Base-by-base conservation (phyloP, 2,113 vertebrate species). In the Sebastes fasciatus region DNA sequence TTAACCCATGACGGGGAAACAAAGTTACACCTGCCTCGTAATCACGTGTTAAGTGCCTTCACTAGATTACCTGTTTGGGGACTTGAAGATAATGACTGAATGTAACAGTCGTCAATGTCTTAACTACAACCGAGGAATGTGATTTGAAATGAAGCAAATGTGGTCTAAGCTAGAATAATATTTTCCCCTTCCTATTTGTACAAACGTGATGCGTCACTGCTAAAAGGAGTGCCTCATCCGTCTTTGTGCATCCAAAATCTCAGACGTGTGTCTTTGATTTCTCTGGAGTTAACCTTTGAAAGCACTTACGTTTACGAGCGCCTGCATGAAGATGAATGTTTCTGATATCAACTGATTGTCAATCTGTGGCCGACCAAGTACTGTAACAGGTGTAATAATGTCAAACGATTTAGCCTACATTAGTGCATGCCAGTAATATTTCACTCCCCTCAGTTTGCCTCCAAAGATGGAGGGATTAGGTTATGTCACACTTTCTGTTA, bases 21-120 rank as follows among this genome's bases (percentile, higher is more conserved):
- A 68, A 78, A 83, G 66, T 90, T 69, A 72, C 71, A 62, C 85
- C 83, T 83, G 86, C 83, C 85, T 91, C 82, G 80, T 85, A 84
- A 87, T 88, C 79, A 46, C 72, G 77, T 77, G 88, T 82, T 68
- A 79, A 92, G 92, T 95, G 95, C 95, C 95, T 96, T 95, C 91
- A 88, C 84, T 89, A 89, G 89, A 91, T 93, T 80, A 91, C 87
- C 82, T 78, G 74, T 84, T 75, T 83, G 89, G 79, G 62, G 85
- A 91, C 87, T 86, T 87, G 84, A 90, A 81, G 77, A 74, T 48
- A 65, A 49, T 72, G 86, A 82, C 90, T 90, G 86, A 84, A 82
- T 73, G 74, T 74, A 70, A 65, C 63, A 43, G 76, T 85, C 58
- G 26, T 65, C 3, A 43, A 17, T 69, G 67, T 82, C 78, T 86